Percentiles rank a stretch among this genome's conserved stretches.
Evolutionary conservation across 2,888 invertebrate genomes (phyloP).

Genomic region (Leucophenga maculata): DNA sequence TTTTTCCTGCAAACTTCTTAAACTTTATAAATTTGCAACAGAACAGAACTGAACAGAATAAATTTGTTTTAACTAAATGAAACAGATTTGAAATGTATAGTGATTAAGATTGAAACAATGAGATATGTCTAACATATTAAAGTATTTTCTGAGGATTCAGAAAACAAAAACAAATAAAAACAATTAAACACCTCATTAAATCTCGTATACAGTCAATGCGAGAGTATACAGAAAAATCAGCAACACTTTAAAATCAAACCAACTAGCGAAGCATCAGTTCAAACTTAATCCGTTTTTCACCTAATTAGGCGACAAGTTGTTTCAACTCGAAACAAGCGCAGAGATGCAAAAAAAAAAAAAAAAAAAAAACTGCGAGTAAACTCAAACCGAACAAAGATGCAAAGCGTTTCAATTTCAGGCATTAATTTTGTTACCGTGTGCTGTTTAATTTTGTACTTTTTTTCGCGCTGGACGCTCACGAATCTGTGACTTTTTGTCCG

Average conservation of each 20-base stretch:
- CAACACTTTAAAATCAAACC: constrained; percentile 24
- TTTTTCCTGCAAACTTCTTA: too few relatives aligned
- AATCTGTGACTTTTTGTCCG: background rate
- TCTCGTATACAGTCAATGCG: too few relatives aligned
- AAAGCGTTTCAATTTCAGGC: constrained; percentile 51
- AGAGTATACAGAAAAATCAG: background rate
- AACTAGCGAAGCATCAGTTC: too few relatives aligned
- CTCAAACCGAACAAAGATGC: constrained; percentile 46
- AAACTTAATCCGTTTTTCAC: constrained; percentile 50
- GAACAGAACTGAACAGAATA: too few relatives aligned
- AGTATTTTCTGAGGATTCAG: too few relatives aligned
- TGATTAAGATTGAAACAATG: too few relatives aligned
- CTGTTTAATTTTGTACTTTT: background rate
- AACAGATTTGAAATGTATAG: too few relatives aligned
- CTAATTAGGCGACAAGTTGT: constrained; percentile 51
- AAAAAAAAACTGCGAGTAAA: background rate
- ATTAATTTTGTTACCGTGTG: constrained; percentile 42
- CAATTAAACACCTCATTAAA: too few relatives aligned
- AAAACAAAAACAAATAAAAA: too few relatives aligned
- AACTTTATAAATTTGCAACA: too few relatives aligned
- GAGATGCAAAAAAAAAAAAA: constrained; percentile 45
- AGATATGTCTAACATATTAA: too few relatives aligned
- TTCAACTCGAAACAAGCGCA: constrained; percentile 32
- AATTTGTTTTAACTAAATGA: too few relatives aligned
- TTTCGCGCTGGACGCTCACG: background rate